Base-by-base conservation (phyloP, 2,797 vertebrate species). In the Botia kubotai region DNA sequence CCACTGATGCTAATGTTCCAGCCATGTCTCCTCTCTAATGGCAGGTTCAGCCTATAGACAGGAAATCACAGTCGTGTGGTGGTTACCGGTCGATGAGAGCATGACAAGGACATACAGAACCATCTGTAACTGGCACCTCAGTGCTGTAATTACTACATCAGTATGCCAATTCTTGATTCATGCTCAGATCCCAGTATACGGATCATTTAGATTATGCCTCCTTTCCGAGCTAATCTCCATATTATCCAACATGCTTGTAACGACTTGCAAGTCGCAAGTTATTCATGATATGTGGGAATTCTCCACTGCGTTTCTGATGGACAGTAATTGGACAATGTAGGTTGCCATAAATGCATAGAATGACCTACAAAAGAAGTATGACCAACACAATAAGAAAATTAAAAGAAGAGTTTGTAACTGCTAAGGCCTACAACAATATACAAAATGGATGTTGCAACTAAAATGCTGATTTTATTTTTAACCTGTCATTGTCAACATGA, bases 1-100 rank as follows among this genome's bases (percentile, higher is more conserved):
- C 82, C 81, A 63, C 66, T 55, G 70, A 69, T 75, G 81, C 80
- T 81, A 81, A 84, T 81, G 83, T 79, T 77, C 78, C 58, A 68
- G 68, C 77, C 63, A 79, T 50, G 78, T 73, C 57, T 81, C n/a
- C 53, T 36, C 26, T 53, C 79, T 72, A 71, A 77, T 69, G 69
- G 58, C 57, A 72, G 66, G 29, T 29, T 78, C 19, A 73, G 72
- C 77, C 81, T 76, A 73, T 77, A 74, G 67, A 74, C 63, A 79
- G 69, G 77, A 72, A 65, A 48, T 63, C 55, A 68, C 36, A 74
- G 74, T 62, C 33, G 72, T 63, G 50, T 70, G 72, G 83, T 85
- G 83, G 85, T 87, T 80, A 87, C 36, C 68, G 23, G 46, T 66
- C 23, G 80, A 77, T 39, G 29, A 11, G 75, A 76, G 80, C 72